Evolutionary conservation across 2,113 vertebrate genomes (phyloP), one percentile per base, ranked within the genome.

Genomic region (Calyptomena viridis): DNA sequence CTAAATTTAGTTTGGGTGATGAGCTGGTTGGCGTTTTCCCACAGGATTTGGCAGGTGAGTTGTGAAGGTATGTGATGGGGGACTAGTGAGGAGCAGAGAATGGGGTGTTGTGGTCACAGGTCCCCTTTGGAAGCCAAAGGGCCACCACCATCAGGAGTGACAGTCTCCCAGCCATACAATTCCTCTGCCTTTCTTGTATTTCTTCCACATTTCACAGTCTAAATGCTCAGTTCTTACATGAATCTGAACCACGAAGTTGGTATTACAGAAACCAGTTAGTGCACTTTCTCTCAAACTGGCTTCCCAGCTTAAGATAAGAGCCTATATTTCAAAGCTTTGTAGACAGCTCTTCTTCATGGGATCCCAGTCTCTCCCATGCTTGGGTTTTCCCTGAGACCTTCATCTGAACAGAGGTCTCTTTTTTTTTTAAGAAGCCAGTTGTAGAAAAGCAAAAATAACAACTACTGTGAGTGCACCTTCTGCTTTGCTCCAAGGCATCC

Each of bases 281-380:
- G 44, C 2, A 39, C 91, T 93, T 89, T 84, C 58, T 75, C 66
- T 75, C 73, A 31, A 56, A 77, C 71, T 76, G 75, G n/a, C 84
- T 87, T 91, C 75, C 92, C 55, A 71, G 63, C 52, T 83, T 35
- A 71, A 84, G 93, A 89, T 88, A 96, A 95, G 77, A 91, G 17
- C 49, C 33, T 5, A 1, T 35, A 18, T 83, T 86, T 73, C 67
- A 89, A 59, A 72, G 74, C 82, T 72, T 67, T 56, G 55, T 55
- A 74, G 64, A 60, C 76, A 89, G 64, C 66, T 52, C 5, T 28
- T 40, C 56, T 78, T 81, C 39, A 7, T 50, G 63, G 39, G 18
- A 84, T 76, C 58, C 49, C 46, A 28, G 8, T 49, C 59, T 76
- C 63, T 79, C n/a, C 42, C 0, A 0, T 16, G 14, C 24, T 28